A percentile compares a stretch with the other conserved stretches of the same genome.
Evolutionary conservation across 2,888 invertebrate genomes (phyloP).

Genomic region (Drosophila gaucha): DNA sequence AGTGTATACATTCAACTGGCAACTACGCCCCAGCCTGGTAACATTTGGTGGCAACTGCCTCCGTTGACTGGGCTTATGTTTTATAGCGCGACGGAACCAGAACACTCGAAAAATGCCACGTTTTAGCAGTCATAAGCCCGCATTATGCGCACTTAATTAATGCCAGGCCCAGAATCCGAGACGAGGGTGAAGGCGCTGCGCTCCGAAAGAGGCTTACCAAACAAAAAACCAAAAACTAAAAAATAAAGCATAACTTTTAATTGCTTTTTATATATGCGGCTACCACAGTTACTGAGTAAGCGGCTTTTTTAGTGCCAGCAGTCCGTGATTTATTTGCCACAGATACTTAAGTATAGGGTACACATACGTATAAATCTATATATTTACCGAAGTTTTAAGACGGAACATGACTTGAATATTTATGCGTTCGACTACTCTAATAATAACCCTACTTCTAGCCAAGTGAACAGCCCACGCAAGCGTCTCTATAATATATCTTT

Average conservation of each 20-base stretch:
- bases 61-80: slow-evolving; percentile 29
- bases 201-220: slow-evolving; percentile 29
- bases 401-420: slow-evolving; percentile 48
- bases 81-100: slow-evolving; percentile 42
- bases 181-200: slow-evolving; percentile 45
- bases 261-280: slow-evolving; percentile 64
- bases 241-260: slow-evolving; percentile 74
- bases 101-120: slow-evolving; percentile 65
- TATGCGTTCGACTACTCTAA: slow-evolving; percentile 15
- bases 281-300: slow-evolving; percentile 49
- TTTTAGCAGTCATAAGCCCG: slow-evolving; percentile 79
- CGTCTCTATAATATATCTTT: slow-evolving; percentile 4
- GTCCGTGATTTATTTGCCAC: slow-evolving; percentile 44
- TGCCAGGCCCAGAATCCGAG: slow-evolving; percentile 33
- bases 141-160: slow-evolving; percentile 80
- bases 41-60: slow-evolving; percentile 37
- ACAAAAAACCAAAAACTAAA: slow-evolving; percentile 26
- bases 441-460: slow-evolving; percentile 19
- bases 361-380: not conserved
- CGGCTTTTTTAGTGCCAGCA: slow-evolving; percentile 46
- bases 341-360: slow-evolving; percentile 24
- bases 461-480: slow-evolving; percentile 19
- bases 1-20: slow-evolving; percentile 41
- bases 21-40: slow-evolving; percentile 47
- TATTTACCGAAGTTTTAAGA: slow-evolving; percentile 1